Percentiles rank a stretch among this genome's conserved stretches.
Evolutionary conservation across 1,140 invertebrate species (phyloP).

Genomic region (Micrasema minimum): DNA sequence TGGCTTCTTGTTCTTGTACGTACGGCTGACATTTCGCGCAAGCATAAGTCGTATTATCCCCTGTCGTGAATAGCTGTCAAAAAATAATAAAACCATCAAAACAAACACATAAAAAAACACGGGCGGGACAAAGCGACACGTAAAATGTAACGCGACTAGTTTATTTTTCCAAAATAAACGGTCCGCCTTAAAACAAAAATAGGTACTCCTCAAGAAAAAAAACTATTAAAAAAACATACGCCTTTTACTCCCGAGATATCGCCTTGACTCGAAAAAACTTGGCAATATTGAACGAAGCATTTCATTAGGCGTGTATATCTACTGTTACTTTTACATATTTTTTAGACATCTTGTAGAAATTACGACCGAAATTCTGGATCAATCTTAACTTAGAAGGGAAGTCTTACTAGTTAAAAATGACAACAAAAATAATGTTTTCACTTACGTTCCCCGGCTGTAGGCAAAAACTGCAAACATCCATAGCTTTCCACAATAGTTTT

Average conservation of each 20-base stretch:
- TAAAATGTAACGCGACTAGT: conserved; percentile 2
- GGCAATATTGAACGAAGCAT: not conserved
- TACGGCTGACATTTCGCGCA: conserved; percentile 46
- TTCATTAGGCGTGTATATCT: not conserved
- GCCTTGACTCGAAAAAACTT: conserved; percentile 4
- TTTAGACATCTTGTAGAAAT: conserved; percentile 13
- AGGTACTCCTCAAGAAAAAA: conserved; percentile 22
- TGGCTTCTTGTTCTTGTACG: conserved; percentile 25
- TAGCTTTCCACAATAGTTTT: conserved; percentile 30
- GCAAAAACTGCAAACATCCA: conserved; percentile 44
- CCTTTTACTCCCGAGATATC: conserved; percentile 11
- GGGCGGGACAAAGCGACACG: not conserved
- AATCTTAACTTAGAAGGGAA: conserved; percentile 27
- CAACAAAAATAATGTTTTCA: conserved; percentile 41
- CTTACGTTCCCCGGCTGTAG: conserved; percentile 45
- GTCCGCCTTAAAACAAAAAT: conserved; percentile 26
- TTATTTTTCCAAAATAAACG: conserved; percentile 4
- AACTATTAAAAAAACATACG: conserved; percentile 27
- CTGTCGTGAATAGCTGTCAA: conserved; percentile 43
- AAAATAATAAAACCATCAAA: conserved; percentile 30
- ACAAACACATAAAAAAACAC: conserved; percentile 16
- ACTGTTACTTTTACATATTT: not conserved
- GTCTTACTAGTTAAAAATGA: conserved; percentile 39
- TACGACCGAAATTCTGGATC: conserved; percentile 14
- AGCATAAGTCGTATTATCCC: conserved; percentile 32